These are phyloP conservation scores for Parotia lawesii DNA, from an alignment of 2,113 vertebrate genomes.

Conservation along the genomic window DNA sequence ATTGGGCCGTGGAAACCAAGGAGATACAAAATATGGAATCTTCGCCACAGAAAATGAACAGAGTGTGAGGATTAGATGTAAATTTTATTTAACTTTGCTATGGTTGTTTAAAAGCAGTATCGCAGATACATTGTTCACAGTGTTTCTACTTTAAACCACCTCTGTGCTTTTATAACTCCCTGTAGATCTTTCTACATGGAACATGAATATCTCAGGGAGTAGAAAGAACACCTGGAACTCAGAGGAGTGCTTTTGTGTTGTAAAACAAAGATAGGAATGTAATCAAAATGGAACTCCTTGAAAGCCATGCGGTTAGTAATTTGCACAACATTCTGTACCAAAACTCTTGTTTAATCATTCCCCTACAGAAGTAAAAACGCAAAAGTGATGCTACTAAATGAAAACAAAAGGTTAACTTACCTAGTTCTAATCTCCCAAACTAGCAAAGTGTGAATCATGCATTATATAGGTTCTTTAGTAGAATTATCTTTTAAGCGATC, in stretches of 20 bases:
- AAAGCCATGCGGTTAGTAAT: rapidly evolving
- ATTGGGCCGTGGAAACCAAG: conserved; percentile 58
- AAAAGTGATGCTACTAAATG: not conserved
- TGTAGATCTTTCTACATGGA: not conserved
- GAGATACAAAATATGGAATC: conserved; percentile 73
- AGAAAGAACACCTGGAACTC: not conserved
- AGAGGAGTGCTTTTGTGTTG: not conserved
- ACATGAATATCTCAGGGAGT: not conserved
- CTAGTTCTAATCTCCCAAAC: not conserved
- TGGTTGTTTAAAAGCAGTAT: not conserved
- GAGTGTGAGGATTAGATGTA: conserved; percentile 73
- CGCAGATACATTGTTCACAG: not conserved
- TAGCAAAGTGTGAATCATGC: not conserved
- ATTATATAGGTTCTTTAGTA: not conserved
- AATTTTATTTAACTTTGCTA: not conserved
- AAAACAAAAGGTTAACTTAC: not conserved
- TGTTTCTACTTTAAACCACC: not conserved
- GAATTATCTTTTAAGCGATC: not conserved
- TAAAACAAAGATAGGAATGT: not conserved
- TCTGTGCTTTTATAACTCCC: not conserved
- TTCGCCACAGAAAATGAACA: conserved; percentile 85
- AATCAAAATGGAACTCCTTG: not conserved
- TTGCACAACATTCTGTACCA: not conserved
- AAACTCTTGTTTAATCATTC: not conserved
- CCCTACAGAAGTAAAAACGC: not conserved